Evolutionary conservation across 35 echinoderm and acorn worm species (phyloP), one percentile per base, ranked within the genome.

Genomic region (Apostichopus japonicus): DNA sequence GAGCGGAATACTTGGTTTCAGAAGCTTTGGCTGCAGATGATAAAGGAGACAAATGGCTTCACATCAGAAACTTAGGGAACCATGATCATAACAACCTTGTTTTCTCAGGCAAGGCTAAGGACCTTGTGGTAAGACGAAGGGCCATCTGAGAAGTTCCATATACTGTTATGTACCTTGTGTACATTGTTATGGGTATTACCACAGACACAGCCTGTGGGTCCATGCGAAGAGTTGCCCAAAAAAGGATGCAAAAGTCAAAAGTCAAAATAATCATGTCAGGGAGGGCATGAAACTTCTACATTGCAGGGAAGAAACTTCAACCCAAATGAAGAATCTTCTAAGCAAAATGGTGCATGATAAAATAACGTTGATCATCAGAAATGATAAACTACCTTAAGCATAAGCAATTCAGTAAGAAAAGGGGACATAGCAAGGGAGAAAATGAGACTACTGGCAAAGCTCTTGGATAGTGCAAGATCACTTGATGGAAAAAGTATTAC

Each of bases 131-230:
- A 19, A 63, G 79, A 86, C 72, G 65, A 24, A 72, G 92, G 92
- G 67, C 81, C 92, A 72, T 84, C 13, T 6, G 65, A 78, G 70
- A 15, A 7, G 8, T 13, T 4, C 67, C 17, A 72, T 72, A 16
- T 10, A 19, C 15, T 19, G 14, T 72, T 72, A 93, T 55, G 54
- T 93, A 1, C 92, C 92, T 10, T 93, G 92, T 53, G 52, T 13
- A 23, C 16, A 51, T 8, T 93, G 92, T 23, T 87, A 87, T 93
- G 92, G 92, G 1, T 93, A 93, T 77, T 93, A 77, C 72, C 92
- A 88, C 56, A 3, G 24, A 14, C 62, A 93, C 0, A 15, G 8
- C 10, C 75, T 93, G 5, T 93, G 84, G 82, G 57, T 53, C 22
- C 92, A 93, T 54, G 72, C 10, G 62, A 11, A 53, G 25, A 65